Base-by-base conservation (phyloP, 1,140 invertebrate genomes). In the Euwallacea similis region DNA sequence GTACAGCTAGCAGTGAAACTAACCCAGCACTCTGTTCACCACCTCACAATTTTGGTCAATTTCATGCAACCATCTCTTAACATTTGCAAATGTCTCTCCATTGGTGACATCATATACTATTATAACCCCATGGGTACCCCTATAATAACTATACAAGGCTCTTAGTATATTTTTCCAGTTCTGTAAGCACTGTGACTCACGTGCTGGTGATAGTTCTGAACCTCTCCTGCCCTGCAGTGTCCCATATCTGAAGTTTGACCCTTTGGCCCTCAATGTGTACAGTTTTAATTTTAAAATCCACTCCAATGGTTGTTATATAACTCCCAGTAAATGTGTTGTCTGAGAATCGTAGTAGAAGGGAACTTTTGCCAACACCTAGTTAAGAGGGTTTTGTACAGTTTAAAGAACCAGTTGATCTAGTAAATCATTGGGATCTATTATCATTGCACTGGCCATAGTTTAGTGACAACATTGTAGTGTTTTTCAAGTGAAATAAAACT, bases 31-130 rank as follows among this genome's bases (percentile, higher is more conserved):
- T 89, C 95, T 96, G 86, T 98, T 98, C 66, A 99, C 97, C 79
- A 97, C 93, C 87, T 99, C 97, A 89, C 98, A 99, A 86, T 99
- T 99, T 81, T 98, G 94, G 80, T 99, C 97, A 76, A 99, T 99
- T 87, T 99, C 98, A 80, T 98, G 95, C 43, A 98, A 86, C 94
- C 94, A 96, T 81, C 97, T 86, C 82, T 98, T 98, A 0, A 99
- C 97, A 85, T 99, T 99, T 60, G 96, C 96, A 87, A 99, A 99
- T 7, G 96, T 97, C 81, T 99, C 97, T 41, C 96, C 97, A 84
- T 94, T 98, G 59, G 94, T 97, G 33, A 99, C 97, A 88, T 99
- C 98, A 84, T 99, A 99, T 10, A 99, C 98, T 63, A 99, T 95
- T 79, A 99, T 97, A 47, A 99, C 97, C 66, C 98, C 98, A 85